A percentile compares a stretch with the other conserved stretches of the same genome.
Conservation (phyloP, 1,140 invertebrate species). For the Anthonomus grandis region DNA sequence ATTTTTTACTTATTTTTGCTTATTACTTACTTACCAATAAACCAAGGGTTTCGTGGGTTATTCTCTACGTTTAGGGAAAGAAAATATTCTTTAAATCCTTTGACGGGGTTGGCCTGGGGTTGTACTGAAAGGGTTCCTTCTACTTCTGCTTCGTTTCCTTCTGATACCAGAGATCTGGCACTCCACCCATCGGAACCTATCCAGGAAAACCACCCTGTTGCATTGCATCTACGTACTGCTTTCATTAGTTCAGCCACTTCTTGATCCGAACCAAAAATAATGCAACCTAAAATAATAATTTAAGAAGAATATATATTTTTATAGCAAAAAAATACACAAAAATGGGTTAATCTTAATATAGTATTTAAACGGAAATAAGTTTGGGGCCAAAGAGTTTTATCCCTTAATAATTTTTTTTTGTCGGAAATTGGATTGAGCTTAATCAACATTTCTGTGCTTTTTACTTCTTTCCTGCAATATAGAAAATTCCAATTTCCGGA, state of each 20-base stretch:
- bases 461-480: no score
- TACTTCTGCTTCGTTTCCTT: constrained; percentile 84
- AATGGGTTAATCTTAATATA: no score
- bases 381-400: no score
- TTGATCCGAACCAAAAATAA: constrained; percentile 94
- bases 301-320: no score
- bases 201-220: constrained; percentile 90
- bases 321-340: no score
- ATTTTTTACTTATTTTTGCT: neutral
- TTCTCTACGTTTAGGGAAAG: constrained; percentile 78
- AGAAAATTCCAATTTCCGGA: no score
- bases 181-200: constrained; percentile 94
- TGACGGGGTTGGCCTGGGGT: constrained; percentile 82
- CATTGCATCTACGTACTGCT: constrained; percentile 80
- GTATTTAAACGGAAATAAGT: no score
- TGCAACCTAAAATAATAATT: constrained; percentile 72
- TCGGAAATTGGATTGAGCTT: no score
- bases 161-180: constrained; percentile 79
- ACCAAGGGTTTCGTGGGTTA: constrained; percentile 90
- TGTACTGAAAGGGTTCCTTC: constrained; percentile 91
- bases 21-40: constrained; percentile 64
- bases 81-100: constrained; percentile 87
- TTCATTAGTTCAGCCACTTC: constrained; percentile 93
- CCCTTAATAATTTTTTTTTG: no score
- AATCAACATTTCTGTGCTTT: no score